Percentiles rank a stretch among this genome's conserved stretches.
These are phyloP conservation scores for Proteles cristata DNA, from an alignment of 2,113 vertebrate genomes.

Conservation along the genomic window DNA sequence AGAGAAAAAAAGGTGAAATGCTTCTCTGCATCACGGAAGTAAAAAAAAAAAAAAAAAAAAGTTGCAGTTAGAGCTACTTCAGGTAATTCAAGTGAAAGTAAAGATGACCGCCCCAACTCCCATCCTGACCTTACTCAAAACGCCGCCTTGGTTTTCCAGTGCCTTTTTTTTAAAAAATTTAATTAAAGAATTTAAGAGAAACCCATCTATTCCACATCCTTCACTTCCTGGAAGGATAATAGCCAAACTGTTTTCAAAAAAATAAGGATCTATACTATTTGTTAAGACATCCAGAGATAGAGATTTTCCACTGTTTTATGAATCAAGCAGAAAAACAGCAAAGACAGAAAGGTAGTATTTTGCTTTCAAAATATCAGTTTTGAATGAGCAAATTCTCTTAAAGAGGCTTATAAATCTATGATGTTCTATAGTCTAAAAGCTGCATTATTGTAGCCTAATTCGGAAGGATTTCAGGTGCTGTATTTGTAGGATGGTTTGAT, in stretches of 20 bases:
- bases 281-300: not conserved
- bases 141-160: not conserved
- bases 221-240: not conserved
- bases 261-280: not conserved
- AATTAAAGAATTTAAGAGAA: constrained; percentile 42
- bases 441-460: not conserved
- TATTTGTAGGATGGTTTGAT: constrained; percentile 42
- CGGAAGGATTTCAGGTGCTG: constrained; percentile 13
- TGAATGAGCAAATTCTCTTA: not conserved
- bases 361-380: constrained; percentile 43
- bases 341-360: constrained; percentile 39
- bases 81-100: constrained; percentile 41
- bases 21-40: not conserved
- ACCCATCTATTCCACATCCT: not conserved
- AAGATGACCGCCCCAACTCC: not conserved
- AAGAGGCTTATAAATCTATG: not conserved
- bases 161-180: not conserved
- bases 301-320: not conserved
- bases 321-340: constrained; percentile 29
- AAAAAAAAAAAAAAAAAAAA: not conserved
- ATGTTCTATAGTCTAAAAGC: not conserved
- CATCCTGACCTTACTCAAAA: constrained; percentile 4
- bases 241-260: not conserved
- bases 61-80: constrained; percentile 7
- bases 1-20: not conserved